These are phyloP conservation scores for Idaea straminata DNA, from an alignment of 2,888 invertebrate species.

Conservation along the genomic window DNA sequence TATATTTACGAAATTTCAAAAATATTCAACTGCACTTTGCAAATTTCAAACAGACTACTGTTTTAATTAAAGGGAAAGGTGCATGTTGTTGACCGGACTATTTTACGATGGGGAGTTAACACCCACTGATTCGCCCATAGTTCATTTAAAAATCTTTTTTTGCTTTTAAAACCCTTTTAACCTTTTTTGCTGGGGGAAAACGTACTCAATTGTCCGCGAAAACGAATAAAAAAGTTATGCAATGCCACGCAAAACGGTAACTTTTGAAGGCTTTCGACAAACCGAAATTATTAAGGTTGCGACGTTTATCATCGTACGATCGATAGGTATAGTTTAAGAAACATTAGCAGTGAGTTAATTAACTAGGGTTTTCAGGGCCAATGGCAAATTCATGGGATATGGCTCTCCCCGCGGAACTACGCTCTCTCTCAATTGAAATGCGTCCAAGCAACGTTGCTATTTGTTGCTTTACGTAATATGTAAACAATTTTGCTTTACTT, in stretches of 20 bases:
- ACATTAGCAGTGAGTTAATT: too few relatives aligned
- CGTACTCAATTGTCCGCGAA: not conserved
- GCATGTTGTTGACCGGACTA: conserved; percentile 13
- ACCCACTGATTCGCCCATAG: conserved; percentile 15
- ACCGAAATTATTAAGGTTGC: not conserved
- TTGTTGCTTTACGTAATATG: too few relatives aligned
- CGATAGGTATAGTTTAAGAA: too few relatives aligned
- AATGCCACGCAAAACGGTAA: not conserved
- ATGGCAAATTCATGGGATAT: too few relatives aligned
- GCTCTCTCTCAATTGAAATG: too few relatives aligned
- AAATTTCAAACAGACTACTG: conserved; percentile 1
- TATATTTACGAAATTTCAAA: too few relatives aligned
- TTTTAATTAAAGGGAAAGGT: conserved; percentile 16
- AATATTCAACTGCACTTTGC: conserved; percentile 3
- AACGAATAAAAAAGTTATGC: not conserved
- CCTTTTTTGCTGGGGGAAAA: not conserved
- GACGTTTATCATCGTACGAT: not conserved
- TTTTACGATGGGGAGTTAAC: conserved; percentile 18
- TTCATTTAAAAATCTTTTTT: too few relatives aligned
- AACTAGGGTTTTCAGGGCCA: too few relatives aligned
- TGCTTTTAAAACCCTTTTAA: too few relatives aligned
- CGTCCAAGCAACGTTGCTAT: too few relatives aligned
- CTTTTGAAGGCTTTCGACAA: not conserved
- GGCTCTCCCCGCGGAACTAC: too few relatives aligned
- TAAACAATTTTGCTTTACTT: too few relatives aligned